Evolutionary conservation across 2,888 invertebrate species (phyloP), one percentile per base, ranked within the genome.

Genomic region (Nemotelus pantherinus): DNA sequence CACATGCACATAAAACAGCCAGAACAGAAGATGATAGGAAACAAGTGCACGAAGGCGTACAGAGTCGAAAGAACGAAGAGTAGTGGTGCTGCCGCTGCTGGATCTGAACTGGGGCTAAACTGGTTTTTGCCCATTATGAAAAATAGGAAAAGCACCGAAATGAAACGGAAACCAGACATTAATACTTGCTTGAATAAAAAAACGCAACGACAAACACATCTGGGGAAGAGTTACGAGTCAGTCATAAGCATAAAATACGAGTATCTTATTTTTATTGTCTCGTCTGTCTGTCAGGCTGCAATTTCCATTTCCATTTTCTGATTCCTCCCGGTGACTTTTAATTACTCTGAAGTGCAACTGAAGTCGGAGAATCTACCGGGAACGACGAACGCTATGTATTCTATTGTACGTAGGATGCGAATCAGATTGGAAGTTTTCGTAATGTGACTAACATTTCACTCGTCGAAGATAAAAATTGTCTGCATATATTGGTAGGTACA

Each of bases 331-430:
- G 74, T 74, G 74, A 74, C 74, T 74, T 74, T 74, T 74, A 74
- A 74, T 74, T 74, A 74, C 74, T 74, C 74, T 74, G 74, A 74
- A 74, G 74, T 74, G 74, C 74, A 74, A 74, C 74, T 74, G 74
- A 63, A 74, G 63, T 63, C 74, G 60, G 63, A 74, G 71, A 48
- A 70, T 70, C 70, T 55, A 9, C 60, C 10, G 63, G 25, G 74
- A 25, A 44, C 63, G 63, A 60, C 63, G 63, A 60, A 55, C 9
- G 70, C 9, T 70, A 55, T 70, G 55, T 55, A 70, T 41, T 44
- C n/a, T 43, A 55, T 55, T 55, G 43, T 70, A 53, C 25, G n/a
- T 70, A 44, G 43, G 10, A 2, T 43, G 39, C 44, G 55, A 55
- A 55, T 3, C 55, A 70, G 70, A 10, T 39, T 44, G 55, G 55